Base-by-base conservation (phyloP, 2,888 invertebrate species). In the Eilema caniola region DNA sequence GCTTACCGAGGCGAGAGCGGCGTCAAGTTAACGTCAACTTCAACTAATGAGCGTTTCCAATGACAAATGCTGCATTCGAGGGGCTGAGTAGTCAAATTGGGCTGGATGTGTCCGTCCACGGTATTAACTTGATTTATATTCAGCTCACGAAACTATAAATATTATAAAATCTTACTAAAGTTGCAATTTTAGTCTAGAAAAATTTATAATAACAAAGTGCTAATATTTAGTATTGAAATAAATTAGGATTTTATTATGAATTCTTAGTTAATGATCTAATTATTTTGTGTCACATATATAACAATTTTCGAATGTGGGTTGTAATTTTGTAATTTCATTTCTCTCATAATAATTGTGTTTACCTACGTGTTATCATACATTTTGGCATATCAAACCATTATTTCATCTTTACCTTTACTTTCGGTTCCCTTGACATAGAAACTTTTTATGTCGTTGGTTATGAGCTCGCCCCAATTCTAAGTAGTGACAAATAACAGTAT, bases 21-120 rank as follows among this genome's bases (percentile, higher is more conserved):
- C 88, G 90, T 94, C 93, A 92, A 93, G 93, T 94, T 93, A 90
- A 93, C 92, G 93, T 94, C 93, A 93, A 87, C 90, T 90, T 86
- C 86, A 89, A 92, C 93, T 93, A 95, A 95, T 94, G 93, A 94
- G 89, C 89, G 87, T 87, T 92, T 85, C 86, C 86, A 87, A 92
- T 93, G 94, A 94, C 93, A 93, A 93, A 94, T 94, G 93, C 89
- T 88, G 89, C 86, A 88, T 91, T 91, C 85, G 87, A 86, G 85
- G 85, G 78, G 80, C 84, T 82, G 82, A 82, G 81, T 77, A 80
- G 84, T 84, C 75, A 88, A 87, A 87, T 91, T 90, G 81, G 88
- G 81, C 86, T 88, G 83, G 89, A 90, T 87, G 79, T 83, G 83
- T 77, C 82, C 83, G 76, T 82, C 80, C 77, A 78, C 75, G 66